Evolutionary conservation across 2,113 vertebrate genomes (phyloP), one percentile per base, ranked within the genome.

Genomic region (Ptychochromis oligacanthus): DNA sequence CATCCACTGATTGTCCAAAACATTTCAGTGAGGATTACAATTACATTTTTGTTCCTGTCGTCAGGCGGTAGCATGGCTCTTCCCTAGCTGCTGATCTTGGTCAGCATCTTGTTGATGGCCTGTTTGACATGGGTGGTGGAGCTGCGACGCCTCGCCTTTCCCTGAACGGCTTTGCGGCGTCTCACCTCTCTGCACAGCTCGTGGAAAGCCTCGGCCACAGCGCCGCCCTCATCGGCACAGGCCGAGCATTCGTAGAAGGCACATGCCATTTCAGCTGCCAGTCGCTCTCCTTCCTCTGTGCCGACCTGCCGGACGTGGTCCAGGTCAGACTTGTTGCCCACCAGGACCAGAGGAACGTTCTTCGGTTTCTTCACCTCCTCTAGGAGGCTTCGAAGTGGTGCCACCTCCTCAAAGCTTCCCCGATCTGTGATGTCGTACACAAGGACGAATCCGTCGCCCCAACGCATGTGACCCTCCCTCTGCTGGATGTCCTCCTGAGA

Each of bases 51-150:
- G 14, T 13, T 75, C 22, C 58, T 1, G 15, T 56, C 52, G 0
- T 46, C 40, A 7, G 81, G 38, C 17, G 0, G 5, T 5, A 2
- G 10, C 1, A 1, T 1, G 31, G 43, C 76, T 78, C 49, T 38
- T 70, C 79, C 91, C 93, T 98, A 99, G 93, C 98, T 99, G 95
- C 98, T 99, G 93, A 99, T 99, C 93, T 99, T 99, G 88, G 98
- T 99, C 26, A 99, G 96, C 98, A 99, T 99, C 96, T 99, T 99
- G 91, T 99, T 99, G 91, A 99, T 98, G 87, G 98, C 98, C 91
- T 99, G 98, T 86, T 99, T 99, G 94, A 99, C 98, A 0, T 99
- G 98, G 0, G 98, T 99, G 88, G 98, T 99, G 58, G 98, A 99
- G 92, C 98, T 99, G 80, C 98, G 95, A 57, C 98, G 95, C 8